Evolutionary conservation across 1,140 invertebrate genomes (phyloP).

Genomic region (Papilio glaucus): DNA sequence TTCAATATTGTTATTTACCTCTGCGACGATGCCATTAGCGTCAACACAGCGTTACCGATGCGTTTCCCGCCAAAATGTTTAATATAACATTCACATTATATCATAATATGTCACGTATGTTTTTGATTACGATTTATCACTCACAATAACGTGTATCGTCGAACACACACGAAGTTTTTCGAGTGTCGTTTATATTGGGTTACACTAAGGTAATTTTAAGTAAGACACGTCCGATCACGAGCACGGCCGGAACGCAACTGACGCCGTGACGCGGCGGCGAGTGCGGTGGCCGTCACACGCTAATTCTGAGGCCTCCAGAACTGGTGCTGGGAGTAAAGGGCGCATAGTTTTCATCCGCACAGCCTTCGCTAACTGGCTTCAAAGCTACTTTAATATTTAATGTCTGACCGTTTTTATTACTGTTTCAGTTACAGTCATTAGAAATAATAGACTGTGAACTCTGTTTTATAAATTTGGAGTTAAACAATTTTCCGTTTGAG

Average conservation of each 20-base stretch:
- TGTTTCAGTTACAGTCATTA: slow-evolving; percentile 14
- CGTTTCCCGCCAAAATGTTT: slow-evolving; percentile 54
- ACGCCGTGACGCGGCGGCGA: slow-evolving; percentile 55
- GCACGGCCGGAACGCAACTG: slow-evolving; percentile 66
- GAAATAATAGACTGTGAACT: background rate
- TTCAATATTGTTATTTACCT: slow-evolving; percentile 72
- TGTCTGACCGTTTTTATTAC: slow-evolving; percentile 12
- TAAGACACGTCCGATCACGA: slow-evolving; percentile 53
- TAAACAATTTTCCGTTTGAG: background rate
- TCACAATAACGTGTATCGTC: slow-evolving; percentile 5
- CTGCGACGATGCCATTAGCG: slow-evolving; percentile 55
- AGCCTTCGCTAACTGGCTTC: slow-evolving; percentile 32
- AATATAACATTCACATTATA: slow-evolving; percentile 53
- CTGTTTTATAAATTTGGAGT: slow-evolving; percentile 12
- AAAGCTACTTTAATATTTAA: slow-evolving; percentile 21
- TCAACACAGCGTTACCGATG: slow-evolving; percentile 40
- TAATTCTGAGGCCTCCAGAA: slow-evolving; percentile 65
- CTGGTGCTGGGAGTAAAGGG: slow-evolving; percentile 60
- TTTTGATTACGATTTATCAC: slow-evolving; percentile 39
- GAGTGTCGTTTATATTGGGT: slow-evolving; percentile 35
- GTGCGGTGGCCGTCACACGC: slow-evolving; percentile 58
- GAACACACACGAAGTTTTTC: slow-evolving; percentile 50
- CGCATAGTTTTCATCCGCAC: slow-evolving; percentile 65
- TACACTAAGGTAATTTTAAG: slow-evolving; percentile 37
- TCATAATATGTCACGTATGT: slow-evolving; percentile 49